A percentile compares a stretch with the other conserved stretches of the same genome.
Conservation (phyloP, 2,797 vertebrate species). For the Danio aesculapii region DNA sequence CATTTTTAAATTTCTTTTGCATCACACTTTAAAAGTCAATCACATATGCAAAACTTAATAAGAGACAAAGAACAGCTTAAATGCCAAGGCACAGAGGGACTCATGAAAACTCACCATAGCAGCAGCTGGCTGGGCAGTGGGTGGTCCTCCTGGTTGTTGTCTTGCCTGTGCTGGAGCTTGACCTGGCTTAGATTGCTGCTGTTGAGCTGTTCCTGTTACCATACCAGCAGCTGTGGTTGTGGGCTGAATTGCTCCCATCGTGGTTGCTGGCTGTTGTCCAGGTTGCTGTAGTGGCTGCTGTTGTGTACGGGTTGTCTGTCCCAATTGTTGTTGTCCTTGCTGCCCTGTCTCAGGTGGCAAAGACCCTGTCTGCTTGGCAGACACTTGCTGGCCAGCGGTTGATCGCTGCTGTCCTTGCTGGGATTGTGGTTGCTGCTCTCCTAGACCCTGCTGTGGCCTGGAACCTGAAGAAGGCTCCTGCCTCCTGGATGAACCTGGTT, state of each 20-base stretch:
- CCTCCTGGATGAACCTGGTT: slow-evolving; percentile 74
- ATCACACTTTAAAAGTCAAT: neutral
- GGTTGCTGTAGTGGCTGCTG: slow-evolving; percentile 62
- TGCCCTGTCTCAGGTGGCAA: slow-evolving; percentile 71
- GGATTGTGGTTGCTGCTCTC: slow-evolving; percentile 54
- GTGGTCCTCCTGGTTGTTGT: slow-evolving; percentile 72
- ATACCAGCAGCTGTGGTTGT: slow-evolving; percentile 73
- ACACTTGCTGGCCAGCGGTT: slow-evolving; percentile 67
- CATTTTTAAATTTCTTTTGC: neutral
- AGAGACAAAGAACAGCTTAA: neutral
- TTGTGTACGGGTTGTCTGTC: slow-evolving; percentile 46
- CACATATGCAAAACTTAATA: neutral
- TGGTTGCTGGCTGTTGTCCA: slow-evolving; percentile 69
- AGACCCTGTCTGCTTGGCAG: slow-evolving; percentile 73
- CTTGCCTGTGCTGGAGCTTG: slow-evolving; percentile 73
- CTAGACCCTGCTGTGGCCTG: slow-evolving; percentile 76
- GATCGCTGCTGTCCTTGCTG: slow-evolving; percentile 76
- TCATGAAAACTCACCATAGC: slow-evolving; percentile 78
- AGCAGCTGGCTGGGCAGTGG: slow-evolving; percentile 74
- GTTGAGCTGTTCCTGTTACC: slow-evolving; percentile 70
- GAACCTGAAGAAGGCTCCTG: slow-evolving; percentile 75
- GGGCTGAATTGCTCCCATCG: slow-evolving; percentile 71
- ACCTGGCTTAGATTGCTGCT: slow-evolving; percentile 75
- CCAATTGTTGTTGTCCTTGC: slow-evolving; percentile 59
- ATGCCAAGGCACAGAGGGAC: neutral